phyloP scores from a whole-genome alignment of 2,113 vertebrate species.

The Pipra filicauda region DNA sequence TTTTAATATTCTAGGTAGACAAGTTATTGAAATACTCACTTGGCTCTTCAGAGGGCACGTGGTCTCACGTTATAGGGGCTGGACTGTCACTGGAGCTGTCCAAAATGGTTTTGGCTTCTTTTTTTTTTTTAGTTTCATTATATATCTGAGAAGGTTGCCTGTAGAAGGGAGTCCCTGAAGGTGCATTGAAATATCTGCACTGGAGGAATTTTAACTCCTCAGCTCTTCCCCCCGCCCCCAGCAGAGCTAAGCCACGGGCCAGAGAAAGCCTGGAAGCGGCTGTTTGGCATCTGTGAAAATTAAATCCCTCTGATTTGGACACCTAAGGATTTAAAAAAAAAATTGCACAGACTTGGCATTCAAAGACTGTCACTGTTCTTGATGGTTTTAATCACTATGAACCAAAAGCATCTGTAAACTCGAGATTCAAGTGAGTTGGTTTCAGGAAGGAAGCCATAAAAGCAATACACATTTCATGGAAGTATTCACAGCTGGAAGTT shows the following conservation, averaged over 20 bases:
- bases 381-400: neutral
- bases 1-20: neutral
- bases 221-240: neutral
- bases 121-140: neutral
- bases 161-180: neutral
- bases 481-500: neutral
- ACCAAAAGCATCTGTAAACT: neutral
- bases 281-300: neutral
- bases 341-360: neutral
- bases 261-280: neutral
- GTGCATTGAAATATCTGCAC: neutral
- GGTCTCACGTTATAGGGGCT: neutral
- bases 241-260: neutral
- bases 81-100: neutral
- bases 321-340: neutral
- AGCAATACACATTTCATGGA: neutral
- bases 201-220: neutral
- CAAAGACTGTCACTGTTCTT: neutral
- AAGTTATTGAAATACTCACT: neutral
- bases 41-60: neutral
- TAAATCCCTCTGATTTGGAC: neutral
- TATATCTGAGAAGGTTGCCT: neutral
- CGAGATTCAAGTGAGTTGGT: neutral
- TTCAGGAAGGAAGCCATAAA: slow-evolving; percentile 7
- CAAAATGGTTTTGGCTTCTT: neutral